phyloP scores from a whole-genome alignment of 2,113 vertebrate species.

The Aldabrachelys gigantea region DNA sequence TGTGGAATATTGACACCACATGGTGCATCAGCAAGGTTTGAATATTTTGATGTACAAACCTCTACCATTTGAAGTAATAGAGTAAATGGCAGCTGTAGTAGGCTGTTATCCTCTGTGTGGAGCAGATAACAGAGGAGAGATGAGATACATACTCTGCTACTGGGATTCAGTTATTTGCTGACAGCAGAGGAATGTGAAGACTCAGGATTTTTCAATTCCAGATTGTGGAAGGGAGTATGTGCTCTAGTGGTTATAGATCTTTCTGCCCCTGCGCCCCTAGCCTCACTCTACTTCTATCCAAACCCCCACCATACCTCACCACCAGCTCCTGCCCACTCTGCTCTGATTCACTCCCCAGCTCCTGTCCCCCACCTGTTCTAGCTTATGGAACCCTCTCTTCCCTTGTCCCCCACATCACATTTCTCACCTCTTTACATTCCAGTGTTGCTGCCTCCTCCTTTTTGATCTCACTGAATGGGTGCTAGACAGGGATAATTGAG shows the following conservation, averaged over 20 bases:
- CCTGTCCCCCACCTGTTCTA: background rate
- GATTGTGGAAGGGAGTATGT: background rate
- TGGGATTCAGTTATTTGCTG: background rate
- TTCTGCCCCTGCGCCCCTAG: background rate
- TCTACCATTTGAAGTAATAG: background rate
- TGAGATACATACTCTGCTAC: background rate
- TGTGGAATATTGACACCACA: background rate
- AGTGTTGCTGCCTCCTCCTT: background rate
- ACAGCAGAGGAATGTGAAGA: background rate
- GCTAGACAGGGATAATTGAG: background rate
- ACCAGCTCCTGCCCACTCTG: no score
- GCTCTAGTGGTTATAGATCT: background rate
- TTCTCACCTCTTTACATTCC: background rate
- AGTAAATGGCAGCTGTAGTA: background rate
- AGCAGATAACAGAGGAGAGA: background rate
- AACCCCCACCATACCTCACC: background rate
- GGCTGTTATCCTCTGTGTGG: background rate
- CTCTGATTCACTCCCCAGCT: background rate
- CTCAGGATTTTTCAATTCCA: background rate
- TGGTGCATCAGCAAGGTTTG: background rate
- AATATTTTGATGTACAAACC: background rate
- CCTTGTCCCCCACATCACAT: background rate
- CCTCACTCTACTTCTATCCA: background rate
- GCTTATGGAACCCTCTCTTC: background rate
- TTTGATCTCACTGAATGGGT: background rate